Base-by-base conservation (phyloP, 2,888 invertebrate genomes). In the Drosophila pseudotalamancana region DNA sequence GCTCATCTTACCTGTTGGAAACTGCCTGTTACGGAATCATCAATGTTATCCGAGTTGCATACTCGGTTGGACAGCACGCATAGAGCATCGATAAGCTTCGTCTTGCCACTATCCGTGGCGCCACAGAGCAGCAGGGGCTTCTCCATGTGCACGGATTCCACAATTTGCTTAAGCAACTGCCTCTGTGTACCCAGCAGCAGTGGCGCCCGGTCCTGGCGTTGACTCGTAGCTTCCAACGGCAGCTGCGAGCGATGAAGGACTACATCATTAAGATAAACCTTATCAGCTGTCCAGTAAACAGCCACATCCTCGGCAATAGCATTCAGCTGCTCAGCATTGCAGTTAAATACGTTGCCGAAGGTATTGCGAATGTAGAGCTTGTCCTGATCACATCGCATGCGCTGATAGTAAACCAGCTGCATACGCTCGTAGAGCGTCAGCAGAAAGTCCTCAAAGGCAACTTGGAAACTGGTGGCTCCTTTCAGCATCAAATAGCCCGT, bases 91-190 rank as follows among this genome's bases (percentile, higher is more conserved):
- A 92, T 88, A 0, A 90, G 51, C 76, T 92, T 92, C 2, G 92
- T 92, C 72, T 92, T 92, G 12, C 92, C 92, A 9, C 90, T 85
- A 59, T 92, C 91, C 0, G 89, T 89, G 2, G 91, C 74, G 0
- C 92, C 92, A 51, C 91, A 91, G 3, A 92, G 68, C 85, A 99
- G 95, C 0, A 97, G 93, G 91, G 99, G 95, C 96, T 99, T 99
- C 88, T 97, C 96, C 95, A 97, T 95, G 80, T 96, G 94, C 5
- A 98, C 94, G 90, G 98, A 97, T 78, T 96, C 96, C 14, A 96
- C 94, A 53, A 99, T 91, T 54, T 96, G 95, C 90, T 97, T 96
- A 27, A 99, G 90, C 3, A 93, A 91, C 5, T 94, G 92, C 51
- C 95, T 89, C 89, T 97, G 97, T 88, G 91, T 91, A 72, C 92